A percentile compares a stretch with the other conserved stretches of the same genome.
Evolutionary conservation across 1,140 invertebrate species (phyloP).

Genomic region (Tyrophagus putrescentiae): DNA sequence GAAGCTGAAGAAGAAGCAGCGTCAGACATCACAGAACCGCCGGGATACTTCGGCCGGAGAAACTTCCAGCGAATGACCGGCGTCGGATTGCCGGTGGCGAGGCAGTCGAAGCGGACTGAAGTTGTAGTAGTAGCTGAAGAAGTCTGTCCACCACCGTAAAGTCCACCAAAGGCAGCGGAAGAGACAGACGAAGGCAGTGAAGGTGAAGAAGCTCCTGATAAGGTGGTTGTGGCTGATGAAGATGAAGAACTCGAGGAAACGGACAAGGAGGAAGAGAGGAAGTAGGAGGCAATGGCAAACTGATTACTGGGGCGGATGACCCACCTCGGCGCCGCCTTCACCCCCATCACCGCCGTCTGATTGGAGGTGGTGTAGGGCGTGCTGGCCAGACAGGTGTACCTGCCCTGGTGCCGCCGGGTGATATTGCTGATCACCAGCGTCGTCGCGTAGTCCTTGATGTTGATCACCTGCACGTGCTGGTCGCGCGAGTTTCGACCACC

Average conservation of each 20-base stretch:
- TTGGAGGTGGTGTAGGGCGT: conserved; percentile 47
- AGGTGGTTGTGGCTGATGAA: not conserved
- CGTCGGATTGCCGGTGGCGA: conserved; percentile 29
- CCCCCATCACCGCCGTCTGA: conserved; percentile 60
- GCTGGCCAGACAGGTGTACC: conserved; percentile 63
- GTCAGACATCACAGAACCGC: not conserved
- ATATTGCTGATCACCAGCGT: conserved; percentile 56
- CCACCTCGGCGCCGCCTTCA: conserved; percentile 39
- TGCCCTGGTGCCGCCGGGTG: conserved; percentile 53
- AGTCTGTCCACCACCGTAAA: too few relatives aligned
- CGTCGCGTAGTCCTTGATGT: conserved; percentile 29
- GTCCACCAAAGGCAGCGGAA: too few relatives aligned
- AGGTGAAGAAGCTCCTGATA: not conserved
- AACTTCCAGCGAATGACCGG: conserved; percentile 31
- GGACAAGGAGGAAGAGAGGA: not conserved
- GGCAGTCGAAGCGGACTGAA: conserved; percentile 29
- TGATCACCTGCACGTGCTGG: conserved; percentile 25
- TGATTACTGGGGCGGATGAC: conserved; percentile 26
- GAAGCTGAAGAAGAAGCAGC: too few relatives aligned
- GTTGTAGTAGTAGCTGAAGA: not conserved
- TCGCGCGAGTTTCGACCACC: not conserved
- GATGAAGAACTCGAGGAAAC: not conserved
- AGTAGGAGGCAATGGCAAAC: conserved; percentile 26
- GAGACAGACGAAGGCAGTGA: not conserved
- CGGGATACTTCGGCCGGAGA: conserved; percentile 4